Evolutionary conservation across 2,888 invertebrate species (phyloP).

Genomic region (Trisateles emortualis): DNA sequence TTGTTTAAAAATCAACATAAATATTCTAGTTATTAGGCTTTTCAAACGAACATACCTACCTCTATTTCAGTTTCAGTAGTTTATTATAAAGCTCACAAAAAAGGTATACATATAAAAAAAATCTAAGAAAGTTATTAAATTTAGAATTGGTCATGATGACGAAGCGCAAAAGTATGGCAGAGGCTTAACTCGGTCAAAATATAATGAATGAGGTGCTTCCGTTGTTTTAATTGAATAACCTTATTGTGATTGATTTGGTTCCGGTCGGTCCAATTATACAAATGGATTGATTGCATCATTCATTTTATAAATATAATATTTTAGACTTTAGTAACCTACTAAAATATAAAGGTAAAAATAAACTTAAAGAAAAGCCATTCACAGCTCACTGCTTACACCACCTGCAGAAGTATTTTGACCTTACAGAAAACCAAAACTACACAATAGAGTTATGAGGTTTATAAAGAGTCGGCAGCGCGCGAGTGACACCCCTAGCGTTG

Average conservation of each 20-base stretch:
- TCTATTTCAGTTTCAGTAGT: not conserved
- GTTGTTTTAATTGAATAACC: conserved; percentile 38
- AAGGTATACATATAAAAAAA: not conserved
- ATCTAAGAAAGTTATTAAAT: conserved; percentile 24
- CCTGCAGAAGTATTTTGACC: too few species aligned
- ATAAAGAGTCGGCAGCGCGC: too few species aligned
- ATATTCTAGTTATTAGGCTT: too few species aligned
- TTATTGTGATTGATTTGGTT: conserved; percentile 25
- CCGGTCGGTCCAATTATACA: conserved; percentile 8
- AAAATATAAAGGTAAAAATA: too few species aligned
- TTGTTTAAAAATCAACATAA: too few species aligned
- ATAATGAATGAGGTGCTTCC: conserved; percentile 33
- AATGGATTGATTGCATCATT: conserved; percentile 7
- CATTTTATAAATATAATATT: conserved; percentile 2
- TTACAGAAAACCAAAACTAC: too few species aligned
- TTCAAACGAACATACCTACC: too few species aligned
- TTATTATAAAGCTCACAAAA: not conserved
- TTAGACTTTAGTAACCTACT: too few species aligned
- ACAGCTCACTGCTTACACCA: too few species aligned
- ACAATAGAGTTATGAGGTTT: too few species aligned
- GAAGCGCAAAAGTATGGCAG: conserved; percentile 20
- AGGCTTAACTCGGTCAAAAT: conserved; percentile 25
- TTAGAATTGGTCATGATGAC: conserved; percentile 32
- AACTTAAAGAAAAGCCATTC: too few species aligned
- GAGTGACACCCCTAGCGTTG: too few species aligned